Evolutionary conservation across 2,797 vertebrate genomes (phyloP), one percentile per base, ranked within the genome.

Genomic region (Melanotaenia maccullochi): DNA sequence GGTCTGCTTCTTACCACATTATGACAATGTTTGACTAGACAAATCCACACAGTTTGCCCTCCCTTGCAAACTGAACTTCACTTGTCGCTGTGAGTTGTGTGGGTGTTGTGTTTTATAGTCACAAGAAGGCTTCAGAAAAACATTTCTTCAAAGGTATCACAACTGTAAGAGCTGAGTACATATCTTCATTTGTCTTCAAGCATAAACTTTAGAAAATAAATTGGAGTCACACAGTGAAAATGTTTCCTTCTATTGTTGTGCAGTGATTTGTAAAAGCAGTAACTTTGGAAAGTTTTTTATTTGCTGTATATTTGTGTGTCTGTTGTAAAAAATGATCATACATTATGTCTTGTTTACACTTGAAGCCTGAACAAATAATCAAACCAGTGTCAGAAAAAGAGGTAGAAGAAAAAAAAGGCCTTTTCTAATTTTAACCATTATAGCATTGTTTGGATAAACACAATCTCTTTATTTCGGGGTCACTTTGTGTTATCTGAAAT

Each of bases 391-490:
- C 42, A 74, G 71, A 74, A 58, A 28, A 49, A 24, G 36, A 16
- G 36, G 35, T 69, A 44, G 72, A 71, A 72, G 51, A 28, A 51
- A 22, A 42, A 18, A 52, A 58, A 2, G 2, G 20, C 8, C 36
- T 56, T 13, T 22, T 65, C 11, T 57, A 30, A 56, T 9, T 20
- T 3, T 59, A 65, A 9, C 59, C 55, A 38, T 81, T 18, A 28
- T 33, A 36, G 57, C 33, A 78, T 80, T 84, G 65, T 76, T 33
- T 59, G 24, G 63, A 73, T 60, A 22, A 68, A 63, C 78, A 83
- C 63, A 68, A 73, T 79, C 73, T 12, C 16, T n/a, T 36, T 25
- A 64, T 44, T 28, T 40, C 28, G 0, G 44, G 33, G 68, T 73
- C 11, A 9, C 35, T 60, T 16, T 36, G 62, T 44, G 20, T 36